These are phyloP conservation scores for Sarcophaga variegata DNA, from an alignment of 2,888 invertebrate species.

Conservation along the genomic window DNA sequence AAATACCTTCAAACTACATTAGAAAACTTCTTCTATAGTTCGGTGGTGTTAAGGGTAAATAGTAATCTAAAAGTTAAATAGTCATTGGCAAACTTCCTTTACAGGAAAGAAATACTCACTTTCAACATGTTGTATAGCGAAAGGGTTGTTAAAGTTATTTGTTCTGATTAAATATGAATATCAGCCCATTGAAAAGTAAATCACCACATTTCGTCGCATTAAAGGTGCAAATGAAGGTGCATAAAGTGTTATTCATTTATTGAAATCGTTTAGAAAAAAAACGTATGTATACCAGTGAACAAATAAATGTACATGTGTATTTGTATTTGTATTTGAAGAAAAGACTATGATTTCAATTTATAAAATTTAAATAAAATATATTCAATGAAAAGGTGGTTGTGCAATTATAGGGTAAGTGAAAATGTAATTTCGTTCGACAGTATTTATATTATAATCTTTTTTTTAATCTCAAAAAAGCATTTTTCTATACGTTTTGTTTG, in stretches of 20 bases:
- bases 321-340: neutral
- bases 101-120: neutral
- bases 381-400: conserved; percentile 13
- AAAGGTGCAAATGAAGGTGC: conserved; percentile 66
- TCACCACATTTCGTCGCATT: conserved; percentile 38
- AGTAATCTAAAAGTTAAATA: conserved; percentile 34
- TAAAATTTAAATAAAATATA: conserved; percentile 27
- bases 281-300: neutral
- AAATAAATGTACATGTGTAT: neutral
- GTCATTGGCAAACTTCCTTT: conserved; percentile 55
- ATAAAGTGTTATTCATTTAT: conserved; percentile 35
- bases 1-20: neutral
- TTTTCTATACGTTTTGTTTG: no score
- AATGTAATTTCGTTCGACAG: neutral
- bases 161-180: conserved; percentile 54
- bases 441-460: no score
- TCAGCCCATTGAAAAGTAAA: conserved; percentile 40
- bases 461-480: no score
- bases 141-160: conserved; percentile 58
- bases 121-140: neutral
- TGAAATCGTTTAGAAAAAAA: neutral
- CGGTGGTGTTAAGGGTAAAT: conserved; percentile 54
- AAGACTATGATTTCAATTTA: conserved; percentile 40
- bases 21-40: conserved; percentile 16
- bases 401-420: neutral